These are phyloP conservation scores for Augochlorella aurata DNA, from an alignment of 2,888 invertebrate genomes.

Conservation along the genomic window DNA sequence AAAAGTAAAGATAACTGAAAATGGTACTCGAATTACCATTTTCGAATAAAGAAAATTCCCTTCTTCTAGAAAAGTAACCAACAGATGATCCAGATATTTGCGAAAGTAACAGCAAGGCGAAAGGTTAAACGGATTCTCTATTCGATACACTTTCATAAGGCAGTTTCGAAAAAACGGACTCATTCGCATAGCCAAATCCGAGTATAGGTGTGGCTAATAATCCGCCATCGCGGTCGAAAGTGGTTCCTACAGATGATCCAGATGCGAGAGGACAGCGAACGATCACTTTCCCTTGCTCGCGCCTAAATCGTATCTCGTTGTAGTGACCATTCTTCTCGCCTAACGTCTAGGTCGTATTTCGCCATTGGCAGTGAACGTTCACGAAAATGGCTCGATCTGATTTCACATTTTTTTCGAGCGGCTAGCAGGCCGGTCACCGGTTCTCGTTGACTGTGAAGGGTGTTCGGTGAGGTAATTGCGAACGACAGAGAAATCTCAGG, in stretches of 20 bases:
- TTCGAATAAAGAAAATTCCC: background rate
- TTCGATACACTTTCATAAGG: background rate
- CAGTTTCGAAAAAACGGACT: constrained; percentile 3
- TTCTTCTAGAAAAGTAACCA: background rate
- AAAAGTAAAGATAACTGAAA: background rate
- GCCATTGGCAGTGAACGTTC: constrained; percentile 2
- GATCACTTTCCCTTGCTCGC: constrained; percentile 52
- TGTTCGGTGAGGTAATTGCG: background rate
- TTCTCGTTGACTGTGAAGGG: background rate
- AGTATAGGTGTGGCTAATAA: constrained; percentile 52
- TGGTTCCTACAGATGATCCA: constrained; percentile 50
- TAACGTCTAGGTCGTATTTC: constrained; percentile 9
- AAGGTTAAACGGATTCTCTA: background rate
- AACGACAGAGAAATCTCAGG: background rate
- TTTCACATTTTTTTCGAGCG: background rate
- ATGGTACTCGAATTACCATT: background rate
- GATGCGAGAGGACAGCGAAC: constrained; percentile 27
- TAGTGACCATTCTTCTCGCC: constrained; percentile 8
- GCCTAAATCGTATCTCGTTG: constrained; percentile 35
- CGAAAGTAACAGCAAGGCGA: background rate
- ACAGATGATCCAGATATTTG: background rate
- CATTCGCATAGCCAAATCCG: constrained; percentile 10
- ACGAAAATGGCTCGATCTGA: background rate
- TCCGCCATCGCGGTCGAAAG: constrained; percentile 51
- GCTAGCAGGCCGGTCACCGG: background rate